phyloP scores from a whole-genome alignment of 2,797 vertebrate genomes.

The Typhlichthys subterraneus region DNA sequence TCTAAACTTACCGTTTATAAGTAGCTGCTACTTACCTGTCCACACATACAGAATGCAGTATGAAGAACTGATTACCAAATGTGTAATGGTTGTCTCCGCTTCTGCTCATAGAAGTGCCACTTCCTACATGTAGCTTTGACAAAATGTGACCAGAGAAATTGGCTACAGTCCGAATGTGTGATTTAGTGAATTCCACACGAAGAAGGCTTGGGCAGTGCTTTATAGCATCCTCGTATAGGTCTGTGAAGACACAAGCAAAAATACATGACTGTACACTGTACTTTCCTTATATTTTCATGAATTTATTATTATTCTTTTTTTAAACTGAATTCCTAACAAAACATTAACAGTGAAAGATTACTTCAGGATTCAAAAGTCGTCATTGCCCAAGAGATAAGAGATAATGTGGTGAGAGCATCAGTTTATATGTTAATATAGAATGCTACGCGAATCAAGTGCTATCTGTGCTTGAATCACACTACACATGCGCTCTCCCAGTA shows the following conservation, averaged over 20 bases:
- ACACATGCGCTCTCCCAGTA: neutral
- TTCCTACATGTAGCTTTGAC: slow-evolving; percentile 25
- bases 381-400: neutral
- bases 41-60: slow-evolving; percentile 27
- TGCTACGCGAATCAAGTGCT: neutral
- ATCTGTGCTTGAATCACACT: slow-evolving; percentile 12
- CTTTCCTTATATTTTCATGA: no score
- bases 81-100: slow-evolving; percentile 25
- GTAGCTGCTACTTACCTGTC: slow-evolving; percentile 52
- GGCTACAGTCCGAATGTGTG: neutral
- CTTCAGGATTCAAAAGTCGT: neutral
- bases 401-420: no score
- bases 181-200: slow-evolving; percentile 3
- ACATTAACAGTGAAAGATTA: neutral
- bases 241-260: slow-evolving; percentile 57
- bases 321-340: neutral
- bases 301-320: no score
- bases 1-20: slow-evolving; percentile 62
- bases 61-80: slow-evolving; percentile 24
- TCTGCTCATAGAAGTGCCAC: slow-evolving; percentile 14
- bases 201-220: neutral
- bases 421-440: neutral
- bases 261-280: slow-evolving; percentile 18
- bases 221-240: slow-evolving; percentile 10
- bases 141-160: slow-evolving; percentile 18